Evolutionary conservation across 1,140 invertebrate species (phyloP), one percentile per base, ranked within the genome.

Genomic region (Drosophila sp.): DNA sequence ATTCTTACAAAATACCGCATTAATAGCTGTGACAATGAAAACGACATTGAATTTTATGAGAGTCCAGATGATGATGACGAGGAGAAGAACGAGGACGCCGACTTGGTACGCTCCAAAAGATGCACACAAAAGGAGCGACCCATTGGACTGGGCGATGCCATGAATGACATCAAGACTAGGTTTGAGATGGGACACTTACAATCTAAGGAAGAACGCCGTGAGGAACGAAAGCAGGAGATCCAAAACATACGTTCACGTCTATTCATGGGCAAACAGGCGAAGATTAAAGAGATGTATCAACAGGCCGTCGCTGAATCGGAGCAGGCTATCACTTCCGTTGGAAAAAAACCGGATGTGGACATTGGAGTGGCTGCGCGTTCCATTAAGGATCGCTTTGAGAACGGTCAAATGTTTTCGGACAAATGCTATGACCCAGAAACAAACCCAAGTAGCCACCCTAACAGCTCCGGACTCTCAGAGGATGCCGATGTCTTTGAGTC

Each of bases 231-330:
- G 91, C 96, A 97, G 83, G 97, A 98, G 92, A 95, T 97, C 70
- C 95, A 96, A 87, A 95, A 94, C 64, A 96, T 98, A 79, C 93
- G 97, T 40, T 97, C 96, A 79, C 93, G 95, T 58, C 92, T 97
- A 7, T 97, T 97, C 90, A 94, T 96, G 94, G 97, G 96, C 7
- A 97, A 97, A 91, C 96, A 97, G 93, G 96, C 96, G 0, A 97
- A 97, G 81, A 96, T 98, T 92, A 97, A 97, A 84, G 97, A 98
- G 90, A 95, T 97, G 93, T 98, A 98, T 91, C 97, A 98, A 89
- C 96, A 97, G 84, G 97, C 97, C 4, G 96, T 97, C 0, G 94
- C 96, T 71, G 96, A 97, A 80, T 96, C 95, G 59, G 95, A 96
- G 86, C 94, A 94, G 67, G 79, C 92, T 91, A 78, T 94, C 67